Evolutionary conservation across 2,888 invertebrate species (phyloP).

Genomic region (Melanostoma scalare): DNA sequence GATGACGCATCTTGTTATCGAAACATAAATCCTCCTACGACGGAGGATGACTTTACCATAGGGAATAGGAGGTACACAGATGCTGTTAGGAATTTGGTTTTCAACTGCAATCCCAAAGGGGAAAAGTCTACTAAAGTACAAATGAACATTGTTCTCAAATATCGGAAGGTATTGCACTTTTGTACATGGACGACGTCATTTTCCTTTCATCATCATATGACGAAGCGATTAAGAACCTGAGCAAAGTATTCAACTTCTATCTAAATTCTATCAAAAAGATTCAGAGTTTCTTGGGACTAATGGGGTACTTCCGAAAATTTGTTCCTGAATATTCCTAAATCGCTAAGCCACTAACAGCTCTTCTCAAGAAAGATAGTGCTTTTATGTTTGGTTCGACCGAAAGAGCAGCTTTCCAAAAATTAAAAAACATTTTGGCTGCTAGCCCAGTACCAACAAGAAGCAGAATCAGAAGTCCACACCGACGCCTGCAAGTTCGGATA

Average conservation of each 20-base stretch:
- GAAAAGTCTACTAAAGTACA: background rate
- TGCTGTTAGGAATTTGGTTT: slow-evolving; percentile 5
- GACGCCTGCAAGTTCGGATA: slow-evolving; percentile 75
- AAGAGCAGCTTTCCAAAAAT: slow-evolving; percentile 1
- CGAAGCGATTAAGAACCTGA: slow-evolving; percentile 11
- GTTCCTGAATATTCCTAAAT: background rate
- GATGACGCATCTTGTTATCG: too few relatives aligned
- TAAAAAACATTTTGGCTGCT: background rate
- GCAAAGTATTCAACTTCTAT: background rate
- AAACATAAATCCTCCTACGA: too few relatives aligned
- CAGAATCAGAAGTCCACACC: slow-evolving; percentile 69
- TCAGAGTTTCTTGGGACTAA: slow-evolving; percentile 1
- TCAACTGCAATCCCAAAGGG: background rate
- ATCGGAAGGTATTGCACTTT: slow-evolving; percentile 12
- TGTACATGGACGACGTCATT: slow-evolving; percentile 11
- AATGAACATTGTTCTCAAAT: slow-evolving; percentile 4
- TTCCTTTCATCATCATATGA: slow-evolving; percentile 10
- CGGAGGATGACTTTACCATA: too few relatives aligned
- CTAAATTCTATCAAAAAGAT: slow-evolving; percentile 33
- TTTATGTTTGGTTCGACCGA: background rate
- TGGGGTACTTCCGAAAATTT: slow-evolving; percentile 3
- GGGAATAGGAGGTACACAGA: too few relatives aligned
- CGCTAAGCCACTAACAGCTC: background rate
- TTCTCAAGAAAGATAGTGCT: background rate
- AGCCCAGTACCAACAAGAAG: slow-evolving; percentile 4